Base-by-base conservation (phyloP, 2,113 vertebrate genomes). In the Campylorhamphus procurvoides region DNA sequence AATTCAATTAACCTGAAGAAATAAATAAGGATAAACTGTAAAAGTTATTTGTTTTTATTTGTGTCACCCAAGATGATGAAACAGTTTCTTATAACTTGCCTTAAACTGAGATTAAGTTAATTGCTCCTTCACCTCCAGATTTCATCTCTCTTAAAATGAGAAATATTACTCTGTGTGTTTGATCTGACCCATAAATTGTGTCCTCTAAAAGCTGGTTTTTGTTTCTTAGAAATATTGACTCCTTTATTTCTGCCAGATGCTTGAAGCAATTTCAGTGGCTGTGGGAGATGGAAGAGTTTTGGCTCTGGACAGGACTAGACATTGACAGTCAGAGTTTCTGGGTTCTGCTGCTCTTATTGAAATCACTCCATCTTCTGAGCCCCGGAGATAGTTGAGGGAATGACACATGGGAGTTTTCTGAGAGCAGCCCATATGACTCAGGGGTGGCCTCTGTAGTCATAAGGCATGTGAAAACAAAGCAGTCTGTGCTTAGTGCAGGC, bases 1-100 rank as follows among this genome's bases (percentile, higher is more conserved):
- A 85, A 87, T 79, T 66, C 69, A 91, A 94, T 95, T 97, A 93
- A 92, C 80, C 58, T 40, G 31, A 64, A 49, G 40, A 81, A 93
- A 79, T 92, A 89, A 94, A 88, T 79, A 89, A 87, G 37, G 10
- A 24, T 64, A 40, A 89, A 14, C 50, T 76, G 46, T 86, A 74
- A 86, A 93, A 87, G 28, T 55, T 80, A 62, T 89, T 66, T 39
- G 35, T 9, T 74, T 8, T 42, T 94, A 79, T 49, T 90, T 91
- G 13, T 79, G 94, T 87, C 74, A 35, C 27, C 6, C 46, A 58
- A 53, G 44, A 46, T 39, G 18, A 79, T 49, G 63, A 87, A 94
- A 74, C 29, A n/a, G 8, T 25, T 94, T 66, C 37, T 73, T 86
- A 23, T 22, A 85, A 24, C 25, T 85, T 84, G 37, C 13, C 15